Conservation (phyloP, 2,797 vertebrate genomes). For the Brachymystax lenok region DNA sequence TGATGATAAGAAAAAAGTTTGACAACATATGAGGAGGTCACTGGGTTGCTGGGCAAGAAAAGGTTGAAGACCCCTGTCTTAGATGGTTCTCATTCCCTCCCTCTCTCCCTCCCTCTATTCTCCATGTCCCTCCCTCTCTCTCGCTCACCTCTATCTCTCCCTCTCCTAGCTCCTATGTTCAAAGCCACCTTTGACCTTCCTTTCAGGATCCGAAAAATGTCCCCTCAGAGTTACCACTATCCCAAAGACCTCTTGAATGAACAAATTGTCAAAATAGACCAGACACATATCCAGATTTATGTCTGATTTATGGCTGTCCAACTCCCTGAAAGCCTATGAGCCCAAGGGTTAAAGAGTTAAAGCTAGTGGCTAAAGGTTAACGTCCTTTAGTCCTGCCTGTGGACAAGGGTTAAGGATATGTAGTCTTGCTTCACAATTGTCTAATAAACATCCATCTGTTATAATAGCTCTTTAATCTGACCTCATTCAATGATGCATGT, state of each 20-base stretch:
- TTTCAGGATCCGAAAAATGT: too few relatives aligned
- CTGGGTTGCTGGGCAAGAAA: too few relatives aligned
- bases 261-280: neutral
- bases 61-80: neutral
- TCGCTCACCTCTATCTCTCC: constrained; percentile 38
- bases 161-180: neutral
- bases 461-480: constrained; percentile 51
- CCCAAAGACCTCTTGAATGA: too few relatives aligned
- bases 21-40: too few relatives aligned
- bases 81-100: neutral
- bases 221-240: too few relatives aligned
- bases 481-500: constrained; percentile 20
- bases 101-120: neutral
- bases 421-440: too few relatives aligned
- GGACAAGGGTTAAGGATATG: too few relatives aligned
- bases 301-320: constrained; percentile 40
- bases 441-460: too few relatives aligned
- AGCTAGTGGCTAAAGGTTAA: constrained; percentile 42
- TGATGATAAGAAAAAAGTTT: too few relatives aligned
- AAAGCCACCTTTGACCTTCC: too few relatives aligned
- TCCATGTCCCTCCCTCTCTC: constrained; percentile 48
- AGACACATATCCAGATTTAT: neutral
- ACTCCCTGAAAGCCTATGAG: constrained; percentile 37
- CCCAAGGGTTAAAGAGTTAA: neutral
- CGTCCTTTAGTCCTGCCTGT: constrained; percentile 12